These are phyloP conservation scores for Cryptosula pallasiana DNA, from an alignment of 2,888 invertebrate genomes.

Conservation along the genomic window DNA sequence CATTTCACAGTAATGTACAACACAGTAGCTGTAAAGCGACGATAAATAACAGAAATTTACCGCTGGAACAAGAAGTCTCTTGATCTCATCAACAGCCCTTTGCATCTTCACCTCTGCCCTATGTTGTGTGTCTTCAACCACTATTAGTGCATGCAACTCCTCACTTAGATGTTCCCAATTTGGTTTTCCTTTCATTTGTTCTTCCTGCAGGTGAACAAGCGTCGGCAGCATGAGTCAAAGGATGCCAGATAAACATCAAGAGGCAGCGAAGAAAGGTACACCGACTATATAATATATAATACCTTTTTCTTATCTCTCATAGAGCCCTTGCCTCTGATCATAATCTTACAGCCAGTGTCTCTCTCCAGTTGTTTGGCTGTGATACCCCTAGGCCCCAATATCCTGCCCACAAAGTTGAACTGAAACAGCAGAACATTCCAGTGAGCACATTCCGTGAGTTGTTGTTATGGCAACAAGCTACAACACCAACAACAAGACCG, in stretches of 20 bases:
- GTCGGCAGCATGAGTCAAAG: not conserved
- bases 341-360: slow-evolving; percentile 99
- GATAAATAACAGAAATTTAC: slow-evolving; percentile 52
- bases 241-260: not conserved
- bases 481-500: not conserved
- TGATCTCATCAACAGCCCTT: slow-evolving; percentile 95
- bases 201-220: slow-evolving; percentile 70
- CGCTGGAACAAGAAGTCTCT: slow-evolving; percentile 92
- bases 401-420: slow-evolving; percentile 99
- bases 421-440: too few relatives aligned
- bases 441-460: too few relatives aligned
- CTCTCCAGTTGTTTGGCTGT: slow-evolving; percentile 99
- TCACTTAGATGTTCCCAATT: slow-evolving; percentile 99
- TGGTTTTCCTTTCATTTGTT: slow-evolving; percentile 96
- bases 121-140: slow-evolving; percentile 97
- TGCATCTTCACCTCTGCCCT: slow-evolving; percentile 89
- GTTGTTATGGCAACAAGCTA: too few relatives aligned
- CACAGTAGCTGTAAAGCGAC: too few relatives aligned
- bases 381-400: slow-evolving; percentile 98
- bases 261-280: not conserved
- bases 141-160: slow-evolving; percentile 94
- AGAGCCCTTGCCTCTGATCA: slow-evolving; percentile 98
- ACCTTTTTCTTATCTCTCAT: slow-evolving; percentile 99
- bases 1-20: too few relatives aligned
- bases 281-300: too few relatives aligned